Conservation (phyloP, 2,113 vertebrate genomes). For the Ranitomeya imitator region DNA sequence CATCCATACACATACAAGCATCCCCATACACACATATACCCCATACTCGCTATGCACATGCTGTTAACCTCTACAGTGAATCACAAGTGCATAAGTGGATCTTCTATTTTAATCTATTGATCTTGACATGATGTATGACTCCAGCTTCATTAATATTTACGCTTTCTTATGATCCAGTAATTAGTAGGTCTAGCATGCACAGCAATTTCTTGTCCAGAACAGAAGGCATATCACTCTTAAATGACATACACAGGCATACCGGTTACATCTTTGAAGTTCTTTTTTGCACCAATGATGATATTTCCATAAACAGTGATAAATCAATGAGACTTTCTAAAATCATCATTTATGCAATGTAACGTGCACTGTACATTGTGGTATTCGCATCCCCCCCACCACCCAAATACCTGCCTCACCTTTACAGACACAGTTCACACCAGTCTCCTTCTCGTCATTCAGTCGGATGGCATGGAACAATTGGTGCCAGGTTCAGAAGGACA, state of each 20-base stretch:
- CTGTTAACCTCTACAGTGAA: background rate
- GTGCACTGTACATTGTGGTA: background rate
- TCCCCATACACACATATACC: background rate
- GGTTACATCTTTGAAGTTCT: background rate
- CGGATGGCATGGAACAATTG: conserved; percentile 26
- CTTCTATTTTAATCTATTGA: conserved; percentile 13
- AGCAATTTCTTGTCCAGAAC: background rate
- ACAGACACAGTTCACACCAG: conserved; percentile 33
- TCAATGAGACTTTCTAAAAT: background rate
- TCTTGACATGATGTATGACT: conserved; percentile 6
- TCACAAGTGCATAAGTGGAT: background rate
- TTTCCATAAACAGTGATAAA: background rate
- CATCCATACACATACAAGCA: conserved; percentile 1
- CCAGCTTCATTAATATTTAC: conserved; percentile 7
- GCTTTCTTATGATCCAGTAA: background rate
- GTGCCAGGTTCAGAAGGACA: conserved; percentile 19
- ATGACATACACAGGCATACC: background rate
- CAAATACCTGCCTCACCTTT: conserved; percentile 42
- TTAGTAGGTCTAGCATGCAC: conserved; percentile 12
- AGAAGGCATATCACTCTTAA: background rate
- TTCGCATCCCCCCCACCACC: conserved; percentile 48
- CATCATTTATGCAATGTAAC: background rate
- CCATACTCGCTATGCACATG: background rate
- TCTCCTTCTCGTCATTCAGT: conserved; percentile 19
- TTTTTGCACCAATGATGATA: no score